A percentile compares a stretch with the other conserved stretches of the same genome.
Evolutionary conservation across 2,113 vertebrate species (phyloP).

Genomic region (Passer domesticus): DNA sequence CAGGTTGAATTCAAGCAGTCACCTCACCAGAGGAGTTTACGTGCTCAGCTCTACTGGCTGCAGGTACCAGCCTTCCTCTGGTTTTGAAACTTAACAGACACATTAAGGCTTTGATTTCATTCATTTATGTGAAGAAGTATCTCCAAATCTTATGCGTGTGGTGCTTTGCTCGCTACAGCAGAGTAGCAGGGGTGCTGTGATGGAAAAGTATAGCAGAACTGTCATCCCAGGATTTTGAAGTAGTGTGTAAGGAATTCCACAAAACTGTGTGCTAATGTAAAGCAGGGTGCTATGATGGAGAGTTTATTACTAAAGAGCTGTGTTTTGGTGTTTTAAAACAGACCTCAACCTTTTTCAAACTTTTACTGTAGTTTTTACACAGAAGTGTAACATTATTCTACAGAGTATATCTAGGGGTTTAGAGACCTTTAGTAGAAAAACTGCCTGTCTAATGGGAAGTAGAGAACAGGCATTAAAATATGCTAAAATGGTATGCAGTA

Average conservation of each 20-base stretch:
- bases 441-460: not conserved
- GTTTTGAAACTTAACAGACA: constrained; percentile 63
- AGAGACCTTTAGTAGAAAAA: not conserved
- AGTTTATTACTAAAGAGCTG: not conserved
- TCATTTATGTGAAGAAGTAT: not conserved
- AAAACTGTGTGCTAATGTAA: not conserved
- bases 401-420: not conserved
- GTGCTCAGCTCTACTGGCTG: constrained; percentile 92
- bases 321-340: not conserved
- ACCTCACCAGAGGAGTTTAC: constrained; percentile 88
- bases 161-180: rapidly evolving
- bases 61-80: constrained; percentile 78
- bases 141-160: rapidly evolving
- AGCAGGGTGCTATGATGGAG: not conserved
- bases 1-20: constrained; percentile 94
- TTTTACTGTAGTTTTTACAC: not conserved
- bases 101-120: not conserved
- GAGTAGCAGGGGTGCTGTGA: not conserved
- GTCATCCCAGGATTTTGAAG: not conserved
- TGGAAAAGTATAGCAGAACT: not conserved
- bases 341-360: not conserved
- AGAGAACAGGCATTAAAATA: not conserved
- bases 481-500: not conserved
- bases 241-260: not conserved
- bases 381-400: not conserved